These are phyloP conservation scores for Vanessa atalanta DNA, from an alignment of 1,140 invertebrate genomes.

Conservation along the genomic window DNA sequence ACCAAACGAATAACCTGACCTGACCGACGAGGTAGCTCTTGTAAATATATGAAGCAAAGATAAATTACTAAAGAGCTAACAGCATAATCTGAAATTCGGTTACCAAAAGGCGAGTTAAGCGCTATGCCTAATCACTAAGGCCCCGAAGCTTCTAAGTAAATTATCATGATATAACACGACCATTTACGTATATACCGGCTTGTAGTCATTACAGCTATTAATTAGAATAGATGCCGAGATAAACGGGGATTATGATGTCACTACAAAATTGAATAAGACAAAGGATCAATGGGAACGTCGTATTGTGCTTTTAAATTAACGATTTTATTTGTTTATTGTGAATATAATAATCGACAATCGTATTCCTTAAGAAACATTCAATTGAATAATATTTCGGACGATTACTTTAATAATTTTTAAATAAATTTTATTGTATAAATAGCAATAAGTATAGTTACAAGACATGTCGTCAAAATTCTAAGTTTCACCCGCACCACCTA, in stretches of 20 bases:
- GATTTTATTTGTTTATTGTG: no score
- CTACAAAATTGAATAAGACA: background rate
- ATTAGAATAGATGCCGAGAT: slow-evolving; percentile 6
- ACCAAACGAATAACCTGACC: no score
- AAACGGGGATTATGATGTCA: slow-evolving; percentile 2
- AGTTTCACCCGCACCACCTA: no score
- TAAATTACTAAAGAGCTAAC: no score
- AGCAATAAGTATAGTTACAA: no score
- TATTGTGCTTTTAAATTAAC: slow-evolving; percentile 4
- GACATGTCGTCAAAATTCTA: no score
- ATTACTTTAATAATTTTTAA: no score
- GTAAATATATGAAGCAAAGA: no score
- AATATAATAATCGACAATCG: background rate
- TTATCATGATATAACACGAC: slow-evolving; percentile 7
- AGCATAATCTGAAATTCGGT: background rate
- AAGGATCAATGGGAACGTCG: background rate
- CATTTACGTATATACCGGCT: background rate
- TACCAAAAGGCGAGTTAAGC: background rate
- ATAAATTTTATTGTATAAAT: no score
- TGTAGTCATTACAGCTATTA: slow-evolving; percentile 22
- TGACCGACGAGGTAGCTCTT: no score
- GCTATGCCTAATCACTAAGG: background rate
- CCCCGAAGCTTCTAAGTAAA: background rate
- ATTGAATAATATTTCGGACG: no score
- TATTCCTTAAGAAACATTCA: no score